These are phyloP conservation scores for Edolisoma coerulescens DNA, from an alignment of 2,113 vertebrate species.

Conservation along the genomic window DNA sequence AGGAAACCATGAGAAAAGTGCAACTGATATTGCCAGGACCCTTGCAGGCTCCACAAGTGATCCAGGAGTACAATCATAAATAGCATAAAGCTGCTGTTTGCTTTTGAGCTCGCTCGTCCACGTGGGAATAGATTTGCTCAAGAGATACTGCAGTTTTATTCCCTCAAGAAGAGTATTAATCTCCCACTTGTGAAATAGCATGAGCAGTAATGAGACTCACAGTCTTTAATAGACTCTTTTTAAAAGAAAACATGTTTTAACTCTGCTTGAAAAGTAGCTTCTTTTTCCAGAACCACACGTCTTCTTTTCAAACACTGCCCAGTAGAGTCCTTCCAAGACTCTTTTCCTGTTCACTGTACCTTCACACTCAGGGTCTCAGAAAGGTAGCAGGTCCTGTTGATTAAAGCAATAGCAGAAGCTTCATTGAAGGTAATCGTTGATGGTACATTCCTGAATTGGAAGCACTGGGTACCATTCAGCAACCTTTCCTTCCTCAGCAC, in stretches of 20 bases:
- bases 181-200: background rate
- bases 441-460: background rate
- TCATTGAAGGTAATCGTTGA: background rate
- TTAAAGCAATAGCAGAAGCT: background rate
- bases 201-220: background rate
- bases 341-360: background rate
- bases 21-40: background rate
- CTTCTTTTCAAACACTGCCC: background rate
- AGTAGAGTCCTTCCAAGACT: background rate
- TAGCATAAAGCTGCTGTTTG: background rate
- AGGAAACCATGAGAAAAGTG: background rate
- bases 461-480: background rate
- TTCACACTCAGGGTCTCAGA: background rate
- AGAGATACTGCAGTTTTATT: background rate
- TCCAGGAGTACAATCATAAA: background rate
- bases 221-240: background rate
- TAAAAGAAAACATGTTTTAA: background rate
- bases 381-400: background rate
- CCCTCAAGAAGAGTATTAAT: background rate
- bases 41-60: background rate
- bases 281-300: background rate
- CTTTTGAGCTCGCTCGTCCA: background rate
- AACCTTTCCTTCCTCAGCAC: background rate
- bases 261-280: background rate
- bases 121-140: conserved; percentile 6